phyloP scores from a whole-genome alignment of 2,888 invertebrate genomes.

The Pharmacophagus antenor region DNA sequence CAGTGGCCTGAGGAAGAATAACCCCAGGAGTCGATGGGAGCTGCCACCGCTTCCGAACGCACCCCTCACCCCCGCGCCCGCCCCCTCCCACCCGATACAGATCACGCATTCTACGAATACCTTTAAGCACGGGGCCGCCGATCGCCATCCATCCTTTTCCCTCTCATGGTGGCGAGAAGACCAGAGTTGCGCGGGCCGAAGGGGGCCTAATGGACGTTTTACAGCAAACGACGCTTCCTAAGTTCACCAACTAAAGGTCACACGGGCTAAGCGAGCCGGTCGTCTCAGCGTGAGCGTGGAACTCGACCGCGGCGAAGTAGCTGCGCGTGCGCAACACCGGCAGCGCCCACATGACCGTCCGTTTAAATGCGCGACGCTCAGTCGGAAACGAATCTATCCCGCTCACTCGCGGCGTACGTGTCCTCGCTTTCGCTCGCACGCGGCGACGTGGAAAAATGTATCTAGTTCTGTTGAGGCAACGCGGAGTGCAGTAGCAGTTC shows the following conservation, averaged over 20 bases:
- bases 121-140: slow-evolving; percentile 72
- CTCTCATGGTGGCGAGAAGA: slow-evolving; percentile 63
- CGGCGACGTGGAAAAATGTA: slow-evolving; percentile 77
- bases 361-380: slow-evolving; percentile 63
- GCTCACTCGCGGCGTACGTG: slow-evolving; percentile 43
- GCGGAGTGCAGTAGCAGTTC: slow-evolving; percentile 77
- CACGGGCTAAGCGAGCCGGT: slow-evolving; percentile 73
- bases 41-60: slow-evolving; percentile 80
- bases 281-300: slow-evolving; percentile 75
- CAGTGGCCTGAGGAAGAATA: slow-evolving; percentile 82
- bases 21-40: slow-evolving; percentile 82
- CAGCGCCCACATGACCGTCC: slow-evolving; percentile 78
- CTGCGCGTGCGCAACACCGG: slow-evolving; percentile 79
- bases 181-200: slow-evolving; percentile 62
- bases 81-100: slow-evolving; percentile 73
- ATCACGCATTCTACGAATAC: slow-evolving; percentile 81
- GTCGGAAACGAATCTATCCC: slow-evolving; percentile 51
- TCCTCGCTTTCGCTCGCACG: slow-evolving; percentile 51
- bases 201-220: slow-evolving; percentile 76
- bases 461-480: slow-evolving; percentile 79
- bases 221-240: slow-evolving; percentile 78
- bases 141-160: slow-evolving; percentile 70
- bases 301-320: slow-evolving; percentile 73
- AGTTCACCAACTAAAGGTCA: slow-evolving; percentile 80
- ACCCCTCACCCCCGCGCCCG: slow-evolving; percentile 70